phyloP scores from a whole-genome alignment of 2,113 vertebrate species.

The Microcebus lehilahytsara region DNA sequence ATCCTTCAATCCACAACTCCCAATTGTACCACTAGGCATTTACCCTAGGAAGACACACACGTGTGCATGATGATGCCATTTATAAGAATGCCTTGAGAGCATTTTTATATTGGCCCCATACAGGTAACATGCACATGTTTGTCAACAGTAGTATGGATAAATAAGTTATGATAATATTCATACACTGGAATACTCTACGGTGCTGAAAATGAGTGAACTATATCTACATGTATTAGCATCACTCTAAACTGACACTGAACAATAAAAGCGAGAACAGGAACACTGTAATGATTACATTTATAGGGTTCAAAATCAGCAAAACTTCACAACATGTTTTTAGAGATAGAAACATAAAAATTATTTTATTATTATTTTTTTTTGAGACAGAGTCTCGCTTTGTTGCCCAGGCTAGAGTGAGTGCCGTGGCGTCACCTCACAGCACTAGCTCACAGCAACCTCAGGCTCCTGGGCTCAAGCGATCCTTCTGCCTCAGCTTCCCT shows the following conservation, averaged over 20 bases:
- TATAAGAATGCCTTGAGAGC: too few relatives aligned
- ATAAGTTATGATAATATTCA: background rate
- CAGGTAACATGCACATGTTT: background rate
- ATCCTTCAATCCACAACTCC: background rate
- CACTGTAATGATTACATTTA: background rate
- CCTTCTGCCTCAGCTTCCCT: too few relatives aligned
- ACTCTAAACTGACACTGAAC: background rate
- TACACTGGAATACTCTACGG: background rate
- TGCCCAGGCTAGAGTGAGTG: too few relatives aligned
- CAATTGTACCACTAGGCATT: background rate
- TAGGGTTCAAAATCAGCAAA: background rate
- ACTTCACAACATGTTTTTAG: background rate
- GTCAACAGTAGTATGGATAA: background rate
- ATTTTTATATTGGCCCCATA: background rate
- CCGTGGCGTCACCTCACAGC: too few relatives aligned
- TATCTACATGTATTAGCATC: background rate
- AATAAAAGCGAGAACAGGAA: background rate
- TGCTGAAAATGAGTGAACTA: background rate
- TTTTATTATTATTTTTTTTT: too few relatives aligned
- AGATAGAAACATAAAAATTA: background rate
- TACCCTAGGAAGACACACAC: background rate
- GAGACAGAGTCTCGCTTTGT: too few relatives aligned
- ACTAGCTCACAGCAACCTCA: too few relatives aligned
- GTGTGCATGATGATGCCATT: background rate
- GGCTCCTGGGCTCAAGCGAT: too few relatives aligned